Evolutionary conservation across 1,140 invertebrate species (phyloP), one percentile per base, ranked within the genome.

Genomic region (Helicoverpa armigera): DNA sequence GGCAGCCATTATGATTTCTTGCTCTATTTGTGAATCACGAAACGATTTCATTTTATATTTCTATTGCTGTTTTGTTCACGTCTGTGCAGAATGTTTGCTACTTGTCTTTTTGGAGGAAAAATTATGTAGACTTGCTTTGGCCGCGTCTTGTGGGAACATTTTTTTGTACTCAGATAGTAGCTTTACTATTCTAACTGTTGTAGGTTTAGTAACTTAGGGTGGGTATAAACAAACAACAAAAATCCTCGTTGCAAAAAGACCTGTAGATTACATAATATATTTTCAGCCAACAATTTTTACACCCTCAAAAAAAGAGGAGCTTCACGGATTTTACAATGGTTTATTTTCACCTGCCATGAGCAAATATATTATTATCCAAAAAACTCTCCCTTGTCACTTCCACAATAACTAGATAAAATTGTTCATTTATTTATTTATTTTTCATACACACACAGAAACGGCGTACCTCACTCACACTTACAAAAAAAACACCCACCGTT

Each of bases 11-110:
- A 69, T 48, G 58, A 67, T 67, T 67, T 18, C 63, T 43, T 50
- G 65, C 65, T 69, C 65, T 43, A 23, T 69, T 69, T 69, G 16
- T 23, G 43, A 50, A 69, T 69, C 65, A 69, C 65, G 65, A 69
- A 69, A 11, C 43, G 16, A 50, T 69, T 51, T 69, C n/a, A 50
- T 43, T 69, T 50, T 69, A 50, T 69, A 50, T 50, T 4, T 10
- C 50, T 69, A 51, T 69, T 69, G 13, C 11, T 69, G 43, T 50
- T 69, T 50, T 69, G 65, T 23, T 69, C 65, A 69, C 43, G 43
- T 69, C 13, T 51, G 7, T 18, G 63, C 58, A 60, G 18, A 14
- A 9, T 16, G 7, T 16, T 16, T n/a, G 56, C n/a, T 60, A 60
- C 16, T 12, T 23, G 3, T n/a, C 11, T 60, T 60, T 56, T 60